Base-by-base conservation (phyloP, 2,797 vertebrate species). In the Chrysolophus pictus region DNA sequence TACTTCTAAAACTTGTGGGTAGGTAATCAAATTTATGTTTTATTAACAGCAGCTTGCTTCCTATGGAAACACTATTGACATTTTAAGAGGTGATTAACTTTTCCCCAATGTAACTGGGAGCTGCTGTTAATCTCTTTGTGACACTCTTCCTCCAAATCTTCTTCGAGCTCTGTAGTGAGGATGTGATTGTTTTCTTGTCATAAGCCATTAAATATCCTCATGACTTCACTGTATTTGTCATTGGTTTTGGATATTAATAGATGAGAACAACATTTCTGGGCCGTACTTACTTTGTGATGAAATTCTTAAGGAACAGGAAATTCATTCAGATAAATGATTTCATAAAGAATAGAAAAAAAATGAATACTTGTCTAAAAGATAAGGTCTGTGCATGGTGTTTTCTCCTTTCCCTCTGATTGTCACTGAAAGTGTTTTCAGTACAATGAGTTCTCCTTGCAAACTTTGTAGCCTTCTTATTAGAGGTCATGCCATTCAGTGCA, bases 1-100 rank as follows among this genome's bases (percentile, higher is more conserved):
- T 97, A 0, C 98, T 99, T 78, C 99, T 99, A 98, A 98, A 95
- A 87, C 97, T 99, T 70, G 96, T 98, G 96, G 99, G 99, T 99
- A 81, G 94, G 98, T 95, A 70, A 56, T 69, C 78, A 26, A n/a
- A 58, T 11, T 39, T 72, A 19, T 63, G 18, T 80, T 81, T 84
- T 72, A 51, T 33, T 12, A 87, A 12, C 11, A 68, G n/a, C 55
- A 22, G 3, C 47, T 90, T 84, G 26, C 7, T 92, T 37, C 62
- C 33, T 51, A 19, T 68, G 58, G 72, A 80, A 85, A 60, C 49
- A 6, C 22, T 69, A 44, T 0, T 69, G 59, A 13, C 46, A 22
- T 73, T 92, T 91, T 85, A 72, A 72, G 42, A 86, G 19, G 10
- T 63, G 63, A 44, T 51, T 15, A 67, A 4, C 42, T 64, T 93